phyloP scores from a whole-genome alignment of 2,888 invertebrate species.

The Drosophila mulleri region DNA sequence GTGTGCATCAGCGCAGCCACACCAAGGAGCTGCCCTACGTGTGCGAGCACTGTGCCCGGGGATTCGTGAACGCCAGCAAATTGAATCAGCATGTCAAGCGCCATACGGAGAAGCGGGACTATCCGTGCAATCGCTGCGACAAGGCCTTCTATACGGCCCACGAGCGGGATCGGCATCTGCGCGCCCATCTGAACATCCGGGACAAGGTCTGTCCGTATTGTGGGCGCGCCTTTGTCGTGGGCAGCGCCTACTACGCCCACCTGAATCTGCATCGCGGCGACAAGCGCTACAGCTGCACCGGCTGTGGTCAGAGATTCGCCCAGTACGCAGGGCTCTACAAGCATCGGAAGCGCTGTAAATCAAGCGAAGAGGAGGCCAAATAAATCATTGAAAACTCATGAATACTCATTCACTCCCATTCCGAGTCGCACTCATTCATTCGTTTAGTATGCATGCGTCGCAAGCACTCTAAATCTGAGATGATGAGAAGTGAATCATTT shows the following conservation, averaged over 20 bases:
- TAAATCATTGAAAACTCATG: not conserved
- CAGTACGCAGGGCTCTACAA: constrained; percentile 83
- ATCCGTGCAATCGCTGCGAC: constrained; percentile 74
- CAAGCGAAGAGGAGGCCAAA: constrained; percentile 18
- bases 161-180: constrained; percentile 78
- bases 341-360: constrained; percentile 69
- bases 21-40: constrained; percentile 82
- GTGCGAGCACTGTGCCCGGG: constrained; percentile 81
- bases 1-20: constrained; percentile 77
- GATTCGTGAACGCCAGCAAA: constrained; percentile 82
- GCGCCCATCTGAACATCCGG: constrained; percentile 80
- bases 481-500: not conserved
- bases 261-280: constrained; percentile 79
- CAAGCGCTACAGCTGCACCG: constrained; percentile 77
- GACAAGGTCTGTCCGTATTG: constrained; percentile 82
- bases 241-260: constrained; percentile 82
- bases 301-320: constrained; percentile 76
- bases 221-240: constrained; percentile 77
- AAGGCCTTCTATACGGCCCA: constrained; percentile 82
- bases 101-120: constrained; percentile 76
- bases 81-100: constrained; percentile 82
- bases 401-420: not conserved
- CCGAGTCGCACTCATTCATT: not conserved
- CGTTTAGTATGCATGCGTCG: too few species aligned
- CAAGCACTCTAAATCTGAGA: not conserved